Base-by-base conservation (phyloP, 2,113 vertebrate species). In the Carollia perspicillata region DNA sequence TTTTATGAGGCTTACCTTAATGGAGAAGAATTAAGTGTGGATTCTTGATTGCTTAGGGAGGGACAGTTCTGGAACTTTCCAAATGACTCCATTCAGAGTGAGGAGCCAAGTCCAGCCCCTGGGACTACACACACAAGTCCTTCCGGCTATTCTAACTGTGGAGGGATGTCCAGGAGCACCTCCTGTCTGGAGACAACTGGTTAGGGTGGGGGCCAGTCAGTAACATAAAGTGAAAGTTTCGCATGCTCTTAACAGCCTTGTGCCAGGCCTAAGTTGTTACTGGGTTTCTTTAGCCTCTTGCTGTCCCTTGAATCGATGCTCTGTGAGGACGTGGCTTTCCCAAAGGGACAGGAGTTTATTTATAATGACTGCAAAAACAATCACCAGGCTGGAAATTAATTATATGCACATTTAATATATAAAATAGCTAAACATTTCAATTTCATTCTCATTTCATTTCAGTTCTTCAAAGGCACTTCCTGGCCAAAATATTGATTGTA, bases 1-100 rank as follows among this genome's bases (percentile, higher is more conserved):
- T 90, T 96, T 95, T 92, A 96, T 93, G 92, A 94, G 94, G 96
- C 72, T 28, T 33, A 74, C 72, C 95, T 92, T 77, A 33, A 44
- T 60, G 68, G 49, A 90, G n/a, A 35, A 91, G 53, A 74, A 63
- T 85, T 69, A 95, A 81, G 37, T 44, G 84, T 37, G 33, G 18
- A 53, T 89, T 97, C 40, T 47, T 71, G 66, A 96, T 35, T 92
- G 60, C 63, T 60, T n/a, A 75, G 94, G 78, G 72, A 79, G 72
- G 71, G 37, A 26, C 11, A 79, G 30, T 93, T 94, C 5, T 8
- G 88, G n/a, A 96, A 96, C 60, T 95, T 97, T 94, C 60, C 90
- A 80, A 83, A 58, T 89, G 89, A 96, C 35, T 80, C 44, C 42
- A 60, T 80, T 91, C 79, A 33, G 55, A 89, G 47, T 47, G 33